Evolutionary conservation across 2,888 invertebrate species (phyloP).

Genomic region (Aphidius colemani): DNA sequence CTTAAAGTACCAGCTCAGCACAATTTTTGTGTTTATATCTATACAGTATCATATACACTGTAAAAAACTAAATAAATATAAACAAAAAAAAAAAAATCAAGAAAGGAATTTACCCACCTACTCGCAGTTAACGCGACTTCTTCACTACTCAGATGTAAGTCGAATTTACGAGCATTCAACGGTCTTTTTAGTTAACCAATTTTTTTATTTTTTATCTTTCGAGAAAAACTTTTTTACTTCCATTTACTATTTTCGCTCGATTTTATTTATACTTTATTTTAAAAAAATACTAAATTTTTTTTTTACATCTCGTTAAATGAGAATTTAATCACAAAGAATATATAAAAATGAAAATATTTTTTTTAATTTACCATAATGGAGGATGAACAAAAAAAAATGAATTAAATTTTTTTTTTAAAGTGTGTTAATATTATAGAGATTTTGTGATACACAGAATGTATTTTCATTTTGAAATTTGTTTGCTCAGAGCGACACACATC

Average conservation of each 20-base stretch:
- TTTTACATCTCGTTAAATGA: too few relatives aligned
- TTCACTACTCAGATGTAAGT: not conserved
- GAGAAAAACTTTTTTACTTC: too few relatives aligned
- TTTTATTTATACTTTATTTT: too few relatives aligned
- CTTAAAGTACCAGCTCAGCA: constrained; percentile 44
- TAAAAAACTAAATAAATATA: constrained; percentile 8
- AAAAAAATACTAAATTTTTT: too few relatives aligned
- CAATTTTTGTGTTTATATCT: constrained; percentile 20
- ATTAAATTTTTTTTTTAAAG: not conserved
- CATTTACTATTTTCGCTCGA: too few relatives aligned
- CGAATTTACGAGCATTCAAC: constrained; percentile 2
- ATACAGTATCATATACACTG: constrained; percentile 38
- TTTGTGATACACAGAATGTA: constrained; percentile 11
- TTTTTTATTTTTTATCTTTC: too few relatives aligned
- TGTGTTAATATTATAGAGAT: not conserved
- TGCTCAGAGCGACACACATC: not conserved
- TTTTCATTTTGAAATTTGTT: constrained; percentile 13
- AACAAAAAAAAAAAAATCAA: constrained; percentile 8
- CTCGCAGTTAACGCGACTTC: constrained; percentile 1
- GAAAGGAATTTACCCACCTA: constrained; percentile 6
- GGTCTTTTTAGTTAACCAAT: too few relatives aligned
- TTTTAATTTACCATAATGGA: not conserved
- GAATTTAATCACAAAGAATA: too few relatives aligned
- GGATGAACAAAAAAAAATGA: not conserved
- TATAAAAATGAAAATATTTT: not conserved